Evolutionary conservation across 2,797 vertebrate genomes (phyloP), one percentile per base, ranked within the genome.

Genomic region (Alauda arvensis): DNA sequence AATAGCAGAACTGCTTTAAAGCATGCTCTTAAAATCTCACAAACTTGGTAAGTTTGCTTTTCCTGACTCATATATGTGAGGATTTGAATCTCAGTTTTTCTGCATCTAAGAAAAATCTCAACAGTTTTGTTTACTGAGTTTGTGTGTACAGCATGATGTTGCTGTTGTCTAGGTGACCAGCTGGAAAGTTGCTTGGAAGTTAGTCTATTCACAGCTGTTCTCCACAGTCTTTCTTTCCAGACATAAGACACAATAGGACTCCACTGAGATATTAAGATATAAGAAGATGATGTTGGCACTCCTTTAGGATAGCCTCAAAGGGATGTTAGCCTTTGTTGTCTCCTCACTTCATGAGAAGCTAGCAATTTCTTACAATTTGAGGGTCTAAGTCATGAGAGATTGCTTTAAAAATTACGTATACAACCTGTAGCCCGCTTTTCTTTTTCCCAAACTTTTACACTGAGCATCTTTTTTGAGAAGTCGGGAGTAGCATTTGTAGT

Each of bases 21-120:
- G 29, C 3, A 0, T 77, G 10, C 28, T 66, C 43, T 33, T 68
- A 40, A 72, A 76, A 52, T 66, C 46, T 85, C 63, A 70, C 40
- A 26, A 28, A 43, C 19, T 61, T 43, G 6, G 2, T 62, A 68
- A 87, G n/a, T 48, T 82, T 59, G 28, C 5, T 79, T 90, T 79
- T 81, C 67, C 61, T 82, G 55, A 59, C 33, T 87, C 69, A 46
- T 9, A 11, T 49, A 49, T 63, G 15, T 43, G 46, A 85, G 72
- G 83, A 71, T 83, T 88, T 81, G 63, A 91, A 85, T 85, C 29
- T 83, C 57, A n/a, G 10, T 37, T 91, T 88, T 92, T 85, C 43
- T 77, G 57, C 61, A 39, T 68, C 43, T 63, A n/a, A 74, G 28
- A 72, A 78, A 81, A 80, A 43, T 61, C n/a, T 17, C 46, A 29